Evolutionary conservation across 2,113 vertebrate genomes (phyloP).

Genomic region (Gorsachius goisagi): DNA sequence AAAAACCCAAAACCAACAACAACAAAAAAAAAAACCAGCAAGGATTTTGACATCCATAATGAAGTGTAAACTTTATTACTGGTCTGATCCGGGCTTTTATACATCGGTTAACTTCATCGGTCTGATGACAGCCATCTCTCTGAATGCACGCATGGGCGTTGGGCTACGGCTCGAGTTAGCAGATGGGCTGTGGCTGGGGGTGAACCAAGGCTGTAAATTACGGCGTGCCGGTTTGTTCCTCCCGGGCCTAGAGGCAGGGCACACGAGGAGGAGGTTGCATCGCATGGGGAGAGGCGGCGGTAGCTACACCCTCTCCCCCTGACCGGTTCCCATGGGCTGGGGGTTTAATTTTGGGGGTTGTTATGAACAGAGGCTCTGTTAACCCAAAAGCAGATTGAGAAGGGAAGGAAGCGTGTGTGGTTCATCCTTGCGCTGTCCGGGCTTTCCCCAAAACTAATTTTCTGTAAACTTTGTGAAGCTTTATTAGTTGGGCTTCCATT

Average conservation of each 20-base stretch:
- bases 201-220: slow-evolving; percentile 64
- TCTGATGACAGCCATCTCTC: slow-evolving; percentile 53
- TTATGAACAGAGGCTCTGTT: background rate
- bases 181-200: slow-evolving; percentile 68
- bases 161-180: slow-evolving; percentile 51
- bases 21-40: background rate
- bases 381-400: background rate
- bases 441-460: background rate
- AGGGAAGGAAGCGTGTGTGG: background rate
- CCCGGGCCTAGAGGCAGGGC: slow-evolving; percentile 28
- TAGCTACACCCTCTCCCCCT: background rate
- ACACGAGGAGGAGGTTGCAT: slow-evolving; percentile 23
- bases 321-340: background rate
- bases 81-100: slow-evolving; percentile 48
- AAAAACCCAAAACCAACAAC: background rate
- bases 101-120: slow-evolving; percentile 22
- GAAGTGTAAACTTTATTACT: slow-evolving; percentile 52
- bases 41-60: slow-evolving; percentile 42
- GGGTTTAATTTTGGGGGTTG: slow-evolving; percentile 5
- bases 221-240: slow-evolving; percentile 58
- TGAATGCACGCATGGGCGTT: slow-evolving; percentile 41
- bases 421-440: background rate
- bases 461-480: background rate
- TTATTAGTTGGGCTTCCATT: background rate
- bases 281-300: slow-evolving; percentile 9